A percentile compares a stretch with the other conserved stretches of the same genome.
Evolutionary conservation across 2,113 vertebrate species (phyloP).

Genomic region (Poecile atricapillus): DNA sequence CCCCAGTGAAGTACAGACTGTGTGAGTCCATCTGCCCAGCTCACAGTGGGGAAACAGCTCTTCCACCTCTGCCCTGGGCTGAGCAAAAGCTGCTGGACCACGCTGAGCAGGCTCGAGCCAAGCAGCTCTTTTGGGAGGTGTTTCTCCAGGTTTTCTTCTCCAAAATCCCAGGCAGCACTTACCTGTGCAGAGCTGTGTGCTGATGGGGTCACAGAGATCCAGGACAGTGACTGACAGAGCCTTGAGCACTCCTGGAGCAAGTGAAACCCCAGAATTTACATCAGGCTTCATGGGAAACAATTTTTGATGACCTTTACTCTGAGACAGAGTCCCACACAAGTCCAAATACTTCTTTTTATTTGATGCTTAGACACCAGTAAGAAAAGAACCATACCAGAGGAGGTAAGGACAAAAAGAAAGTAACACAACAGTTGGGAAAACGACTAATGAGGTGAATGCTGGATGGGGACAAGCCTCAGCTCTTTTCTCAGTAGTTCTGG

Average conservation of each 20-base stretch:
- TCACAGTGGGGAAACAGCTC: not conserved
- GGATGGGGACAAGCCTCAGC: not conserved
- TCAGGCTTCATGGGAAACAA: not conserved
- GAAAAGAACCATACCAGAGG: not conserved
- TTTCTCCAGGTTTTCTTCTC: not conserved
- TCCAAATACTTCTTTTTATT: not conserved
- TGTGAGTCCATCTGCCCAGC: not conserved
- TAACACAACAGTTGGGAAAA: not conserved
- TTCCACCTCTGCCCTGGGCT: not conserved
- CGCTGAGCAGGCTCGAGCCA: not conserved
- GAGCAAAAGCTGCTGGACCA: not conserved
- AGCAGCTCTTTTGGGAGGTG: not conserved
- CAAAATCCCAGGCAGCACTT: not conserved
- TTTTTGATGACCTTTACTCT: not conserved
- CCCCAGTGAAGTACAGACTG: not conserved
- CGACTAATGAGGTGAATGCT: not conserved
- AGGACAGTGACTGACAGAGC: not conserved
- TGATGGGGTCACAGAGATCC: not conserved
- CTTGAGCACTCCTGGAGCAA: not conserved
- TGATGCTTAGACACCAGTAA: not conserved
- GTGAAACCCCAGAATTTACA: not conserved
- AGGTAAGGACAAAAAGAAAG: not conserved
- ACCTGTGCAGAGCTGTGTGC: not conserved
- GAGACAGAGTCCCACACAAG: not conserved
- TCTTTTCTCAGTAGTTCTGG: not conserved